Evolutionary conservation across 2,113 vertebrate species (phyloP), one percentile per base, ranked within the genome.

Genomic region (Grallaria varia): DNA sequence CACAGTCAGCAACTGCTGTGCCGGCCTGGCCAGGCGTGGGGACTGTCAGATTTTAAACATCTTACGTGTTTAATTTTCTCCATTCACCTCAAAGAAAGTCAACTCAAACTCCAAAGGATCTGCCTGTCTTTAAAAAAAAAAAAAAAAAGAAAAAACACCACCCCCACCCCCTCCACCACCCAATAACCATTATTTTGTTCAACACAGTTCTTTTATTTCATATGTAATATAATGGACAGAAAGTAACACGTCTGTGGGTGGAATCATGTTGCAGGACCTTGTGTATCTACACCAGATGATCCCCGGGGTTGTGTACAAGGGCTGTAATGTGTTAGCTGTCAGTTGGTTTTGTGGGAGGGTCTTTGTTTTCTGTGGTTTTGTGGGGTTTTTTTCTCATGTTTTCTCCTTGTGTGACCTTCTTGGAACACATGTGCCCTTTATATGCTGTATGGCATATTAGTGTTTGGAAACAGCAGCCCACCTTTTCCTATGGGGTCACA

Each of bases 331-430:
- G 3, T 22, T 53, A 68, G 5, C 33, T 59, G 53, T 63, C 10
- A 42, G 17, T 15, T 10, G 1, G 5, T n/a, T 68, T 60, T 17
- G 13, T 1, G 1, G 5, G 3, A 21, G 17, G 10, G 40, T 27
- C 3, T 8, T 44, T 6, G 31, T 44, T 86, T 77, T 28, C 31
- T 50, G 7, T 9, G 10, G 0, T 0, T 21, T 31, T 40, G 42
- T 42, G 20, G 47, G 21, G 22, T 49, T 68, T 44, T 40, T 59
- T 20, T 8, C 6, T 71, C 44, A 6, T 21, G 4, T 37, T 7
- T 39, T 53, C 35, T 53, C 9, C 30, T 77, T 31, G 31, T 24
- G 10, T 5, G 5, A 68, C 20, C 10, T 90, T 77, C 39, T 63
- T 62, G 67, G 53, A 69, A 84, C 25, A 75, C 10, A 50, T 18